phyloP scores from a whole-genome alignment of 2,888 invertebrate genomes.

The Quadroppia sp. region DNA sequence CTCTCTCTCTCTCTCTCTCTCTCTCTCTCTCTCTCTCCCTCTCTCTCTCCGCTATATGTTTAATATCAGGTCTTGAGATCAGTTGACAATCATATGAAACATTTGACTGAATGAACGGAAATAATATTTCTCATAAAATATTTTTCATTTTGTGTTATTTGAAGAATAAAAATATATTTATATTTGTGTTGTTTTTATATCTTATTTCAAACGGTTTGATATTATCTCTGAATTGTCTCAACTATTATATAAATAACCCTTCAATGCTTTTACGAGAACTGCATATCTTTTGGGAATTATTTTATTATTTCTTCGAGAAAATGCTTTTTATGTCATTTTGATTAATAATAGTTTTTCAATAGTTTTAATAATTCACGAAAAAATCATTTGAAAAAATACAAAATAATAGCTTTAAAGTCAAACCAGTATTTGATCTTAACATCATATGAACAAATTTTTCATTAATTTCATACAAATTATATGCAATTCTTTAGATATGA shows the following conservation, averaged over 20 bases:
- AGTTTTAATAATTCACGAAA: too few relatives aligned
- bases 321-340: too few relatives aligned
- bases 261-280: not conserved
- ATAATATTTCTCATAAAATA: not conserved
- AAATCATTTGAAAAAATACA: too few relatives aligned
- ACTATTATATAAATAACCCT: not conserved
- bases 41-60: not conserved
- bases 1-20: too few relatives aligned
- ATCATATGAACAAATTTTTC: not conserved
- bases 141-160: not conserved
- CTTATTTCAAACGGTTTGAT: not conserved
- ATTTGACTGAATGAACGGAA: conserved; percentile 2
- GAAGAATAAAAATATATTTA: not conserved
- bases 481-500: too few relatives aligned
- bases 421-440: too few relatives aligned
- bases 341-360: too few relatives aligned
- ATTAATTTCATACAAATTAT: not conserved
- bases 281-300: not conserved
- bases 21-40: not conserved
- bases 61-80: not conserved
- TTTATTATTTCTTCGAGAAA: not conserved
- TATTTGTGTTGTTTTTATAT: not conserved
- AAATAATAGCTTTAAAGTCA: too few relatives aligned
- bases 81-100: conserved; percentile 10
- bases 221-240: not conserved